Conservation (phyloP, 2,797 vertebrate genomes). For the Hypotaenidia okinawae region DNA sequence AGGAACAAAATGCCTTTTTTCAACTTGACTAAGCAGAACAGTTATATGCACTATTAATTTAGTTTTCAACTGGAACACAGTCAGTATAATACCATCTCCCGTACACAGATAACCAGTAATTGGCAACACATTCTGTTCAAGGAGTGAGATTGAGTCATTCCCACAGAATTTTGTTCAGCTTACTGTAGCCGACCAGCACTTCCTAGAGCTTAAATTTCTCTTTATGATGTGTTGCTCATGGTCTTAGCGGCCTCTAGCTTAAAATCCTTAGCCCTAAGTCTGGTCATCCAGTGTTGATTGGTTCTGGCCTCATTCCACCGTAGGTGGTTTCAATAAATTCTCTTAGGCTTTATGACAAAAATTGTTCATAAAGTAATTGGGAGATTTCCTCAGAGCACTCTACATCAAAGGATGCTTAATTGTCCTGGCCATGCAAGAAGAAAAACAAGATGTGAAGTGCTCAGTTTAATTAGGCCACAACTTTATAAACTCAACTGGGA, state of each 20-base stretch:
- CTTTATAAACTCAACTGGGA: conserved; percentile 71
- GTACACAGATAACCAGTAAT: not conserved
- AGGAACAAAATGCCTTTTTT: not conserved
- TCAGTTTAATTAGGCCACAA: conserved; percentile 73
- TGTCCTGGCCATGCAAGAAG: conserved; percentile 67
- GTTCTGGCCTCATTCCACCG: conserved; percentile 57
- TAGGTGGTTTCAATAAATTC: conserved; percentile 65
- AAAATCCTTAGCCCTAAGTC: not conserved
- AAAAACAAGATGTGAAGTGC: conserved; percentile 72
- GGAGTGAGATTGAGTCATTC: not conserved
- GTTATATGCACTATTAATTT: not conserved
- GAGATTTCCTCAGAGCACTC: conserved; percentile 71
- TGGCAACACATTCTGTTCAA: not conserved
- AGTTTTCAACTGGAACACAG: not conserved
- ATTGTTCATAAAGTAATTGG: conserved; percentile 70
- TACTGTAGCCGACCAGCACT: not conserved
- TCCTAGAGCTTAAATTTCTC: not conserved
- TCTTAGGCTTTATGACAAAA: conserved; percentile 66
- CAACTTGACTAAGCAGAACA: not conserved
- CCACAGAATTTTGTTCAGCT: not conserved
- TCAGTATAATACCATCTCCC: not conserved
- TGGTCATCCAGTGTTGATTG: conserved; percentile 52
- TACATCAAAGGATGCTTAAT: conserved; percentile 73
- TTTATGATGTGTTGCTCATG: not conserved
- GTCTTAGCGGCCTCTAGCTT: conserved; percentile 1